Evolutionary conservation across 2,888 invertebrate genomes (phyloP).

Genomic region (Amphiduros pacificus): DNA sequence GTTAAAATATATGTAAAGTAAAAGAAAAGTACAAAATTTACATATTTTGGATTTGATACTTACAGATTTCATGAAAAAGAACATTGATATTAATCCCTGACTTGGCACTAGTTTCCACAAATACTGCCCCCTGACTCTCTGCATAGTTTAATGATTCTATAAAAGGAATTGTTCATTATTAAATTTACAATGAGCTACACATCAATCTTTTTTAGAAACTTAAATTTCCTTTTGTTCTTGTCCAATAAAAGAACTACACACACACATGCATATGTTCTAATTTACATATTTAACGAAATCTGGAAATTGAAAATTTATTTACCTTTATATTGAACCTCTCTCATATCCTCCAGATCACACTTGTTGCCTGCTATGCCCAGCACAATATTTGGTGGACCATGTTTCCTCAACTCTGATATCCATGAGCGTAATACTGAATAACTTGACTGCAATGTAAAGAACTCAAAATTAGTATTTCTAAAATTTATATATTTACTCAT

Average conservation of each 20-base stretch:
- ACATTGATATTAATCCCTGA: slow-evolving; percentile 57
- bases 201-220: too few species aligned
- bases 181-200: too few species aligned
- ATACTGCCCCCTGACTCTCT: slow-evolving; percentile 54
- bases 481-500: too few species aligned
- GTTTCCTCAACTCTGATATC: slow-evolving; percentile 56
- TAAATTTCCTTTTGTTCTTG: too few species aligned
- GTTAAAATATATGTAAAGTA: too few species aligned
- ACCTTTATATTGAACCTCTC: slow-evolving; percentile 56
- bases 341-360: slow-evolving; percentile 56
- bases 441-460: too few species aligned
- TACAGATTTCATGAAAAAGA: slow-evolving; percentile 57
- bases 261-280: too few species aligned
- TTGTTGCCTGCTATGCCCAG: slow-evolving; percentile 61
- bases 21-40: too few species aligned
- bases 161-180: slow-evolving; percentile 17
- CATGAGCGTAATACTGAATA: slow-evolving; percentile 59
- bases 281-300: too few species aligned
- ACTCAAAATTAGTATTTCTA: too few species aligned
- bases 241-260: too few species aligned
- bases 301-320: neutral
- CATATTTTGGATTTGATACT: slow-evolving; percentile 28
- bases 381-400: slow-evolving; percentile 55
- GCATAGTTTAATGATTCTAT: slow-evolving; percentile 58
- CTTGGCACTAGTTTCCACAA: slow-evolving; percentile 60